These are phyloP conservation scores for Nothura maculosa DNA, from an alignment of 2,797 vertebrate genomes.

Conservation along the genomic window DNA sequence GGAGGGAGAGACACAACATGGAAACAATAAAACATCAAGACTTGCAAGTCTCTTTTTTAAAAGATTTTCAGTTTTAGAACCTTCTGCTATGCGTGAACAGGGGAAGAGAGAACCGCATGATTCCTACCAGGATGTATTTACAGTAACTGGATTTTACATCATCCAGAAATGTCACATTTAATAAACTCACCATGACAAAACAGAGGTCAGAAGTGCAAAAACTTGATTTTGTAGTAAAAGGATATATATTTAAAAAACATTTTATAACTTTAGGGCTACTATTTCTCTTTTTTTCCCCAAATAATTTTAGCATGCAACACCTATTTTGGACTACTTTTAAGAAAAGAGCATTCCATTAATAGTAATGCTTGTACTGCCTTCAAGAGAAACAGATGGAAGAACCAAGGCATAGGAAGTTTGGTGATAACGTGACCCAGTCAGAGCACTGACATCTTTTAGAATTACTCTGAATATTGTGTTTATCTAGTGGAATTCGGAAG, in stretches of 20 bases:
- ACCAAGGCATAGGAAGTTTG: neutral
- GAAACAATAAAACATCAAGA: neutral
- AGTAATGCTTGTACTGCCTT: neutral
- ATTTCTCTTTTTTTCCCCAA: neutral
- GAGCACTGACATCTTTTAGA: neutral
- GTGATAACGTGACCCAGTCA: rapidly evolving
- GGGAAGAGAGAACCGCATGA: neutral
- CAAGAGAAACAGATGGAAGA: neutral
- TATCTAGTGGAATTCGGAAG: neutral
- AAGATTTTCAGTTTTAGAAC: neutral
- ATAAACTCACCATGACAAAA: neutral
- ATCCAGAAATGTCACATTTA: neutral
- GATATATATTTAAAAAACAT: neutral
- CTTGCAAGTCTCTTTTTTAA: conserved; percentile 11
- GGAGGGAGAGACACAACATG: neutral
- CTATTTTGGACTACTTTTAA: neutral
- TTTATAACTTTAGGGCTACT: neutral
- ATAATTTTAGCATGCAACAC: neutral
- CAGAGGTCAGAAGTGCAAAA: neutral
- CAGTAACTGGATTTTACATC: neutral
- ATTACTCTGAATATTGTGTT: neutral
- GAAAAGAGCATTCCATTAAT: neutral
- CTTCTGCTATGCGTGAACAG: neutral
- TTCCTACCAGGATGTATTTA: neutral
- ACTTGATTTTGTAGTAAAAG: neutral